Evolutionary conservation across 2,797 vertebrate genomes (phyloP).

Genomic region (Sebastes aleutianus): DNA sequence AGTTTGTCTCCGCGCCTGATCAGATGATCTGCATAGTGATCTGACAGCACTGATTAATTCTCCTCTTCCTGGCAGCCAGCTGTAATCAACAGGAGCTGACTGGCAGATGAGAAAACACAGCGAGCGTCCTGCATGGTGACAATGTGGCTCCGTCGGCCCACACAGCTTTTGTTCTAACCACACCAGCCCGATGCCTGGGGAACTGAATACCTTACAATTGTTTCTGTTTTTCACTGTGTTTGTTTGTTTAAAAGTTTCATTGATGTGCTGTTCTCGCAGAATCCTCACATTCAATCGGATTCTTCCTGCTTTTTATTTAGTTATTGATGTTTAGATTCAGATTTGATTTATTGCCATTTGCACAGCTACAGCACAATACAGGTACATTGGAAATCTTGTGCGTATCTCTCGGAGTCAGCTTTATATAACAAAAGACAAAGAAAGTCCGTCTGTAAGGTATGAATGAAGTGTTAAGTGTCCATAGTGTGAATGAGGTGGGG

Average conservation of each 20-base stretch:
- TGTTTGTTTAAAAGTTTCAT: background rate
- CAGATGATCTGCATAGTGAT: constrained; percentile 61
- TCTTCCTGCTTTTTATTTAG: background rate
- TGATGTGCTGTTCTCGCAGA: background rate
- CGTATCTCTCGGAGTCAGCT: background rate
- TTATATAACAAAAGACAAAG: background rate
- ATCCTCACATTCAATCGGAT: background rate
- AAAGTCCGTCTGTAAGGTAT: background rate
- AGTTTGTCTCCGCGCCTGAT: constrained; percentile 45
- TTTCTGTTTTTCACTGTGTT: background rate
- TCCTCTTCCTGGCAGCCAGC: constrained; percentile 64
- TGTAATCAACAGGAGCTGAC: constrained; percentile 77
- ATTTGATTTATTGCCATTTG: background rate
- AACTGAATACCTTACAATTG: background rate
- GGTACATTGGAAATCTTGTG: background rate
- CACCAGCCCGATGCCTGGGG: constrained; percentile 21
- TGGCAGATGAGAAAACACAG: constrained; percentile 75
- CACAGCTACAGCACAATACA: background rate
- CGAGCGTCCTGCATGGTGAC: constrained; percentile 59
- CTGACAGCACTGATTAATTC: constrained; percentile 72
- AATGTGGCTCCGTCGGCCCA: constrained; percentile 46
- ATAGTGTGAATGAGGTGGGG: background rate
- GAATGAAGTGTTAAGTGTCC: background rate
- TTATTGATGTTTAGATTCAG: background rate
- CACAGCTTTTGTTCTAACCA: constrained; percentile 52